Base-by-base conservation (phyloP, 2,797 vertebrate genomes). In the Phoxinus dragarum region DNA sequence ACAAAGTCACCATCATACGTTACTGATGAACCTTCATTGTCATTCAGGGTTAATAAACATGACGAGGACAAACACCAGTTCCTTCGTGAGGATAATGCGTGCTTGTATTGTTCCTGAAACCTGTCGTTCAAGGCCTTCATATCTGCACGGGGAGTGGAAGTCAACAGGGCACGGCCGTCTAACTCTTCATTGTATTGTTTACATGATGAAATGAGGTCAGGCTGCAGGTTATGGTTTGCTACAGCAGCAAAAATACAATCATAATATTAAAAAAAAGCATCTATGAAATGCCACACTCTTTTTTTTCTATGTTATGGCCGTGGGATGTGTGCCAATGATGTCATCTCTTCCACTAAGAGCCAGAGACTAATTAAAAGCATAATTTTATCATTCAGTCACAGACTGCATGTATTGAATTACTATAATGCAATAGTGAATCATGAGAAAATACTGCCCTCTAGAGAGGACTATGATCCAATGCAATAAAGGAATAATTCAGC, bases 51-150 rank as follows among this genome's bases (percentile, higher is more conserved):
- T 59, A 14, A 10, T 49, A 49, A 19, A 82, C 40, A 17, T 31
- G 44, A 68, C 8, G 27, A 21, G 21, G 71, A 34, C 40, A 42
- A 23, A 36, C 66, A n/a, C 12, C 3, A 23, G 49, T 71, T 36
- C 19, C 27, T 38, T 61, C 2, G 0, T 49, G 42, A 49, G 19
- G 31, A 12, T 49, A n/a, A 74, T 67, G 31, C 9, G 19, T 19
- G 38, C 6, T 40, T 73, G 81, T n/a, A 74, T 82, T 82, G 81
- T 83, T 52, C 12, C 31, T 75, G 59, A 52, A 83, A 83, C 81
- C 59, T 0, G 81, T 76, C 34, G 34, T 67, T 76, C 81, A 52
- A 36, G 81, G 59, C 31, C 34, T 66, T 75, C 31, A 40, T 75
- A 75, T 66, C 40, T 49, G 27, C 68, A 47, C 16, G 49, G 47